A percentile compares a stretch with the other conserved stretches of the same genome.
Conservation (phyloP, 2,888 invertebrate species). For the Amphipyra berbera region DNA sequence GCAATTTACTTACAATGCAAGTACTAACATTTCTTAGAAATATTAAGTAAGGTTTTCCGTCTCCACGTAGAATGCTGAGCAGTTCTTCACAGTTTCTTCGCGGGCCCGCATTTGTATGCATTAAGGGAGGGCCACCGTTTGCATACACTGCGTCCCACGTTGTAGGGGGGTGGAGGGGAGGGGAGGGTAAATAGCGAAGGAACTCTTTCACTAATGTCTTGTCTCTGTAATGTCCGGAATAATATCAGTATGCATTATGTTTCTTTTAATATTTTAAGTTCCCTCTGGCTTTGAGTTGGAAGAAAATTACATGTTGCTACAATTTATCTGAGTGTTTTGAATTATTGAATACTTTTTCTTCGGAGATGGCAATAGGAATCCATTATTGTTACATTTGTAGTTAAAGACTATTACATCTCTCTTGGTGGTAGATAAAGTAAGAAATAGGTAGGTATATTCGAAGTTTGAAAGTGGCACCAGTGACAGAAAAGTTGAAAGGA, state of each 20-base stretch:
- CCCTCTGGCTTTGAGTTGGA: too few species aligned
- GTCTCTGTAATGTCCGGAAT: conserved; percentile 9
- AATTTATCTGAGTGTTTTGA: too few species aligned
- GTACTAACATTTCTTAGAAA: conserved; percentile 12
- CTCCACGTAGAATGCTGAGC: conserved; percentile 26
- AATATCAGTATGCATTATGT: background rate
- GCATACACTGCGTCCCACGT: conserved; percentile 3
- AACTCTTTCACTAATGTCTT: conserved; percentile 16
- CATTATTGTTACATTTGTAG: too few species aligned
- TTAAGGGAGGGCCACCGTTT: conserved; percentile 22
- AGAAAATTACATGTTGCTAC: too few species aligned
- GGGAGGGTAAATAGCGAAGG: conserved; percentile 2
- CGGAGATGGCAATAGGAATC: too few species aligned
- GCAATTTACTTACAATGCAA: background rate
- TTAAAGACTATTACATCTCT: too few species aligned
- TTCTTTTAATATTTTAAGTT: background rate
- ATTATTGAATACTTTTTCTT: too few species aligned
- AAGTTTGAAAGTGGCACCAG: too few species aligned
- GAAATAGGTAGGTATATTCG: too few species aligned
- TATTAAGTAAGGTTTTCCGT: conserved; percentile 24
- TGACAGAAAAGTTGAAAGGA: too few species aligned
- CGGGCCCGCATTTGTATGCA: conserved; percentile 44
- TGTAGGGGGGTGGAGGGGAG: background rate
- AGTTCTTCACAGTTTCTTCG: conserved; percentile 23
- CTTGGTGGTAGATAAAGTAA: too few species aligned